A percentile compares a stretch with the other conserved stretches of the same genome.
These are phyloP conservation scores for Anomalospiza imberbis DNA, from an alignment of 2,797 vertebrate genomes.

Conservation along the genomic window DNA sequence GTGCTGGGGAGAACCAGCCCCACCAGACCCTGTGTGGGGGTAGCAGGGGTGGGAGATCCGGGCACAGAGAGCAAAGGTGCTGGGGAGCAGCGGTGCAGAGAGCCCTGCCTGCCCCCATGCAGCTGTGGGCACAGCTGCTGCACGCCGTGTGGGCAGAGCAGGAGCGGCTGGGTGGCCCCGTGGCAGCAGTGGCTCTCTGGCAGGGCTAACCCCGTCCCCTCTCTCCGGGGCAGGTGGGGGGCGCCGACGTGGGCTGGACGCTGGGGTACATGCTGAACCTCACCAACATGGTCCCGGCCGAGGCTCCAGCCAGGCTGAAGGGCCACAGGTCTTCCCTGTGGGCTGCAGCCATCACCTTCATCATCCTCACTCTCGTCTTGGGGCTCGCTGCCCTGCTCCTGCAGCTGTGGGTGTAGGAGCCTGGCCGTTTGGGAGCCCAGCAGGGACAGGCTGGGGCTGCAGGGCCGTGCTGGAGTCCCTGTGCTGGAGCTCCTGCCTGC, in stretches of 20 bases:
- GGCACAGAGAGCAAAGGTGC: neutral
- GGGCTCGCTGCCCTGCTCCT: conserved; percentile 46
- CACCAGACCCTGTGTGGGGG: too few relatives aligned
- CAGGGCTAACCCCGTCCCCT: neutral
- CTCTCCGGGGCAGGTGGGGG: conserved; percentile 54
- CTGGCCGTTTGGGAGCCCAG: fast-evolving
- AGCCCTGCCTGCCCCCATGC: neutral
- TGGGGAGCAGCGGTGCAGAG: fast-evolving
- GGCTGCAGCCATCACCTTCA: conserved; percentile 66
- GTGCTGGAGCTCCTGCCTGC: neutral
- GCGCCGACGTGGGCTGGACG: conserved; percentile 71
- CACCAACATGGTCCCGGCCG: conserved; percentile 71
- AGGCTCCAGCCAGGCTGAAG: conserved; percentile 30
- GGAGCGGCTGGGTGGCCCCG: neutral
- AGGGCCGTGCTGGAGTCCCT: neutral
- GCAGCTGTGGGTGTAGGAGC: neutral
- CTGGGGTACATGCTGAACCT: conserved; percentile 81
- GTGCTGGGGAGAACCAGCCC: too few relatives aligned
- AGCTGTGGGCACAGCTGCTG: neutral
- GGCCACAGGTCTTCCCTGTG: conserved; percentile 64
- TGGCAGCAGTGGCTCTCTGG: neutral
- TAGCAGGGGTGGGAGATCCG: too few relatives aligned
- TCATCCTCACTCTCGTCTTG: conserved; percentile 57
- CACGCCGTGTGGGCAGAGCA: fast-evolving
- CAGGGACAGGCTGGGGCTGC: fast-evolving